Evolutionary conservation across 2,888 invertebrate genomes (phyloP), one percentile per base, ranked within the genome.

Genomic region (Smittia sp.): DNA sequence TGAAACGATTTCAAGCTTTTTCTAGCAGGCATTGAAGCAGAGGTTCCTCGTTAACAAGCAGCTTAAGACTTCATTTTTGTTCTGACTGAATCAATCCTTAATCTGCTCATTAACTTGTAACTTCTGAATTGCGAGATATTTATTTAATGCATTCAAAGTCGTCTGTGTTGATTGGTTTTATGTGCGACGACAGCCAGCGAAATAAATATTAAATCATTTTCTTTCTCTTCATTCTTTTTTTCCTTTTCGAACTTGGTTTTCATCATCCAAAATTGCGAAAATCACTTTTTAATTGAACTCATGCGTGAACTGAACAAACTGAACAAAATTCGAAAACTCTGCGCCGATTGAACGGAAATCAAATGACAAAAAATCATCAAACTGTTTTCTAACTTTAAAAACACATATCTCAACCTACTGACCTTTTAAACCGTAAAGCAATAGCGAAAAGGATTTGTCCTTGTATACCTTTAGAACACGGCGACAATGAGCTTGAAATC

Each of bases 381-480:
- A 54, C 32, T 27, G 20, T n/a, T 69, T 69, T 69, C 52, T 54
- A 69, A 32, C 27, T 20, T 39, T 69, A 69, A 69, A 69, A 54
- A 69, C 69, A 69, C 69, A 69, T 52, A 69, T 27, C 18, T 18
- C 58, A 22, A 58, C 9, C 58, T 18, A 20, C 15, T 22, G 41
- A 52, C 9, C 1, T 39, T 38, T 67, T 39, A 69, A 67, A 41
- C 73, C 38, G 62, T 24, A 81, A 81, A 80, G 81, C 82, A 80
- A 81, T 81, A 83, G 82, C 82, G 79, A 83, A 81, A 79, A 80
- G 82, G 80, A 79, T 82, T 79, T 83, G 87, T 84, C 87, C 86
- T 84, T 88, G 88, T 86, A 87, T 88, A 83, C 88, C 88, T 82
- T 85, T 87, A 88, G 88, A 88, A 78, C 86, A 87, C 77, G 83